A percentile compares a stretch with the other conserved stretches of the same genome.
phyloP scores from a whole-genome alignment of 2,113 vertebrate species.

The Eidolon helvum region DNA sequence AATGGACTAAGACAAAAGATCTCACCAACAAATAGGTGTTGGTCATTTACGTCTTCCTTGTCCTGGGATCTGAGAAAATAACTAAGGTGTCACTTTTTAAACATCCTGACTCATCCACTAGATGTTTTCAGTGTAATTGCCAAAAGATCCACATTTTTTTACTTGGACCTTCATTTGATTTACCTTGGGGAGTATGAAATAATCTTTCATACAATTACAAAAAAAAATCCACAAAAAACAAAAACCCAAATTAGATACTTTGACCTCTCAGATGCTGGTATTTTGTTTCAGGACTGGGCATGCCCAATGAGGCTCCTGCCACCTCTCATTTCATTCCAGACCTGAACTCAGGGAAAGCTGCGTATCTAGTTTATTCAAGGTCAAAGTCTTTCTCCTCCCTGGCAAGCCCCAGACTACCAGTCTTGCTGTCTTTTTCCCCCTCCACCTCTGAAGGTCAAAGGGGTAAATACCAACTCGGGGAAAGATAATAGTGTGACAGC shows the following conservation, averaged over 20 bases:
- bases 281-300: background rate
- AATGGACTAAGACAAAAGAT: background rate
- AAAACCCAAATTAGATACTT: background rate
- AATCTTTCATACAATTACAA: background rate
- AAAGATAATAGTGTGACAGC: constrained; percentile 83
- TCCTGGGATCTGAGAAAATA: background rate
- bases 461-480: constrained; percentile 82
- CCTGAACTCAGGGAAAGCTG: background rate
- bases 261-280: background rate
- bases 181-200: background rate
- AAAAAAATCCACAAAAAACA: background rate
- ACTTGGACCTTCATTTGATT: background rate
- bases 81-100: background rate
- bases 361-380: background rate
- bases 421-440: constrained; percentile 31
- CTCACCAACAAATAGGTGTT: background rate
- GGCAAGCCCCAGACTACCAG: background rate
- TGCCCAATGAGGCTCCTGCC: background rate
- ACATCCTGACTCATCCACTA: background rate
- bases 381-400: background rate
- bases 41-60: background rate
- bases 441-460: constrained; percentile 80
- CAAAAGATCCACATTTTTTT: background rate
- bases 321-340: background rate
- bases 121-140: background rate